Evolutionary conservation across 1,140 invertebrate species (phyloP).

Genomic region (Lysiphlebus fabarum): DNA sequence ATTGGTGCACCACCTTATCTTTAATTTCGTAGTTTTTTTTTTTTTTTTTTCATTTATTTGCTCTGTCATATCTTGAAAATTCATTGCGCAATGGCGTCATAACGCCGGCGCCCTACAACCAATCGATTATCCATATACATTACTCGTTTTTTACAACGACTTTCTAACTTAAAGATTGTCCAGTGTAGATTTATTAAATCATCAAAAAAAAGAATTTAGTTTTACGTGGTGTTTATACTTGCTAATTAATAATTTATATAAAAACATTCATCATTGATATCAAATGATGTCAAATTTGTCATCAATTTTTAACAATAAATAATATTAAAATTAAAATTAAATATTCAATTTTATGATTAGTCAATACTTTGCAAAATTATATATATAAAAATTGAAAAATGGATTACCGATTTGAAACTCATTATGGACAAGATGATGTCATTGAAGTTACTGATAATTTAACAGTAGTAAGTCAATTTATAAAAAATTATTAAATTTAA

Average conservation of each 20-base stretch:
- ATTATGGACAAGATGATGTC: conserved; percentile 21
- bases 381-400: conserved; percentile 16
- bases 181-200: conserved; percentile 2
- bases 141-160: conserved; percentile 29
- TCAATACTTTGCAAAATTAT: neutral
- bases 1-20: too few species aligned
- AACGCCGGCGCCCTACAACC: conserved; percentile 45
- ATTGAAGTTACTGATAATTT: conserved; percentile 16
- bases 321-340: too few species aligned
- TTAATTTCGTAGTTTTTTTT: too few species aligned
- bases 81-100: conserved; percentile 34
- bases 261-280: too few species aligned
- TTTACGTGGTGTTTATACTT: too few species aligned
- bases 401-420: conserved; percentile 26
- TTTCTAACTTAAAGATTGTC: conserved; percentile 14
- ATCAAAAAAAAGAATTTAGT: too few species aligned
- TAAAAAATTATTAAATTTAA: too few species aligned
- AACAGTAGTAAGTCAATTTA: conserved; percentile 22
- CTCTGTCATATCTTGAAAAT: conserved; percentile 10
- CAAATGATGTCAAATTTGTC: too few species aligned
- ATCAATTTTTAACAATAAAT: too few species aligned
- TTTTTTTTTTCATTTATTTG: neutral
- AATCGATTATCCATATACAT: conserved; percentile 38
- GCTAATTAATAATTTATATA: too few species aligned
- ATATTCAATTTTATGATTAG: too few species aligned